A percentile compares a stretch with the other conserved stretches of the same genome.
Conservation (phyloP, 2,797 vertebrate species). For the Cynopterus sphinx region DNA sequence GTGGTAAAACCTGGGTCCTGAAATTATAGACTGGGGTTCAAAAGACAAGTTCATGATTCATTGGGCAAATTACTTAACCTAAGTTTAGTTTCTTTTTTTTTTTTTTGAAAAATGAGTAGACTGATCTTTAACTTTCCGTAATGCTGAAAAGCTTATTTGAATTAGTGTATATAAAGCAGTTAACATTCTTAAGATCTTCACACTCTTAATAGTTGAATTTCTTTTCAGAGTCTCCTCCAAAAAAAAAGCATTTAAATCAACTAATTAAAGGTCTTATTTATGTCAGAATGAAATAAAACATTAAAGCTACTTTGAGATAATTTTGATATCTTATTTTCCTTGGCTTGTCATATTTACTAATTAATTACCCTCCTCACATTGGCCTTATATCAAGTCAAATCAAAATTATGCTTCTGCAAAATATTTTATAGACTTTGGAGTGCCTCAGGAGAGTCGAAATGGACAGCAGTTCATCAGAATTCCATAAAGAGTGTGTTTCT, state of each 20-base stretch:
- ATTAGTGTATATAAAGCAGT: background rate
- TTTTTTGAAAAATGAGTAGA: background rate
- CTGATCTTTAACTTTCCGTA: background rate
- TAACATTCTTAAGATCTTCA: background rate
- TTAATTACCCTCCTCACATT: background rate
- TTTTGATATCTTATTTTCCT: constrained; percentile 39
- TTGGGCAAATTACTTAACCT: background rate
- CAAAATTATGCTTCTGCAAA: background rate
- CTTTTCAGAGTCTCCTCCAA: background rate
- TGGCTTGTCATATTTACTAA: background rate
- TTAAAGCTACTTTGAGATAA: background rate
- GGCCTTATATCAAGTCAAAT: background rate
- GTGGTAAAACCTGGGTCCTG: background rate
- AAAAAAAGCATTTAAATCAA: constrained; percentile 16
- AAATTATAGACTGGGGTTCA: background rate
- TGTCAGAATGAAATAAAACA: background rate
- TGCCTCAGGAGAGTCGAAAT: background rate
- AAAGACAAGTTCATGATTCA: background rate
- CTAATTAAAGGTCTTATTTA: background rate
- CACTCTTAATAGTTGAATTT: background rate
- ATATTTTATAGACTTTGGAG: background rate
- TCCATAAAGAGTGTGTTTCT: background rate
- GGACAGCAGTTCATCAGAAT: background rate
- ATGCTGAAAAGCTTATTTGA: background rate
- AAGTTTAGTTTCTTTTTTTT: background rate